Evolutionary conservation across 2,113 vertebrate genomes (phyloP), one percentile per base, ranked within the genome.

Genomic region (Marmota flaviventris): DNA sequence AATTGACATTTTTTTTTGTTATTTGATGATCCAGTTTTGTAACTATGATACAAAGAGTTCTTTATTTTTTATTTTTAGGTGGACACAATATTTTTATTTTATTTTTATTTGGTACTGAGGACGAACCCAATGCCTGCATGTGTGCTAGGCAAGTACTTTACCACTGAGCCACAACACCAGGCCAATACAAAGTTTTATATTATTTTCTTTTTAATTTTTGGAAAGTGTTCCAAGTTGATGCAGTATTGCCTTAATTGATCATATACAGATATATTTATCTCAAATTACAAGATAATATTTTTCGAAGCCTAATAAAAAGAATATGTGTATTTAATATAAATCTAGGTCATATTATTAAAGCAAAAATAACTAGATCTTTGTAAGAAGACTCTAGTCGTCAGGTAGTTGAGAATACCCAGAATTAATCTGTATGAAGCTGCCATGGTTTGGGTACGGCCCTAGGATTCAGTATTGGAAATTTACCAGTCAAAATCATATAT

Each of bases 301-400:
- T 95, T 85, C 39, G 58, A 93, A 79, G 73, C 39, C 32, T 84
- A 42, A 88, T 84, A 77, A 94, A 92, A 94, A 88, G 34, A 82
- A 67, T 1, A 18, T 85, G 32, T 58, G 4, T 88, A 18, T 85
- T 89, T 92, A 92, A 27, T 45, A 1, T 61, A 79, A 93, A 91
- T 91, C 25, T 37, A 5, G 25, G n/a, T 77, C 67, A 85, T 69
- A 76, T 75, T 91, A 87, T 89, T 93, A 48, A 86, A 42, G 29
- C 73, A 95, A 94, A 96, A 91, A 79, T 67, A 34, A 89, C 34
- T 90, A 76, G 27, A 27, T 92, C 90, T 91, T 85, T 13, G 8
- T 92, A 65, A 45, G 58, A 77, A 75, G 58, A 83, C n/a, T 58
- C 24, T 91, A 69, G 39, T 85, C 88, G 34, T 56, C 76, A 83